Evolutionary conservation across 2,888 invertebrate species (phyloP), one percentile per base, ranked within the genome.

Genomic region (Sinohyriopsis cumingii): DNA sequence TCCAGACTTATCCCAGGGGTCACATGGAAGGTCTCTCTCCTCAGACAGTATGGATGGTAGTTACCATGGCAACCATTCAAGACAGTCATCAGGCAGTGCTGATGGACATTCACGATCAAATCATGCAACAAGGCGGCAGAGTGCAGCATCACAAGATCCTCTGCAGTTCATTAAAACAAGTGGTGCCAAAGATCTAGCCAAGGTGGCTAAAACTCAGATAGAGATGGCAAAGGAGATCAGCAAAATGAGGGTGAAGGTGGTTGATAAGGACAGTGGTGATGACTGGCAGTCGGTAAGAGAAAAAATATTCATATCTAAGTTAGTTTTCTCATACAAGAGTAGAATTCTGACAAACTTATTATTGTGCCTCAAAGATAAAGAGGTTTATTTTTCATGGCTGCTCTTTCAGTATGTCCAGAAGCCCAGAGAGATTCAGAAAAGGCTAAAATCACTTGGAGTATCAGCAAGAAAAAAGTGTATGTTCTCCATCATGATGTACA

Each of bases 151-250:
- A 24, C 67, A 65, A 19, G 85, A 90, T 72, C 88, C 89, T 2
- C 77, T 89, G 63, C 89, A 89, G 83, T 90, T 89, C 78, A 79
- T 89, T 57, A 86, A 88, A 75, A 68, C 72, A 19, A 79, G 78
- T 59, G 75, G 80, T 22, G 82, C 84, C 24, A 78, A 79, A 7
- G 79, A 81, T 15, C 69, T 89, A 65, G 86, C 88, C 5, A 78
- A 82, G 68, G 73, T 81, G 55, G 89, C 89, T 0, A 80, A 83
- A 63, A 84, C 86, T 63, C 86, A 86, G 72, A 84, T 89, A 25
- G 78, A 84, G 55, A 74, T 82, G 3, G 82, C 84, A 7, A 82
- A 85, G 55, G 83, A 85, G 63, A 81, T 81, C 56, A 85, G 84
- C 64, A 82, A 82, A 63, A 79, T 83, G 59, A 77, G 83, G 64